Evolutionary conservation across 2,113 vertebrate species (phyloP), one percentile per base, ranked within the genome.

Genomic region (Ascaphus truei): DNA sequence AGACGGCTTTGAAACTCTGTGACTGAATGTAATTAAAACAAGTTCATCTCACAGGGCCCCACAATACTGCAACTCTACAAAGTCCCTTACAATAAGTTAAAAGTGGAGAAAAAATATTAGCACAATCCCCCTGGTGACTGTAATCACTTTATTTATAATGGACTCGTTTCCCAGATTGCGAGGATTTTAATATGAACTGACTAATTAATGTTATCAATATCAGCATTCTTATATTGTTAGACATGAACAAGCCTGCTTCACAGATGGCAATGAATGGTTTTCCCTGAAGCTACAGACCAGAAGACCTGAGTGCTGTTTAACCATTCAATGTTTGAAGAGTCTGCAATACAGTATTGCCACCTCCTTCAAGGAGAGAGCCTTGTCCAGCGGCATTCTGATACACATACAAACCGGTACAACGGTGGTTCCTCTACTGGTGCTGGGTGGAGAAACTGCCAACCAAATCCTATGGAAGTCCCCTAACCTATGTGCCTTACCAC

Each of bases 71-170:
- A 63, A 62, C 36, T 36, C 22, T 60, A 41, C 27, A 36, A 68
- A 68, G 67, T 69, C 57, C 50, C 67, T 59, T 29, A 69, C 67
- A 69, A 69, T 69, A 60, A 52, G 67, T 61, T 60, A 69, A 69
- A 52, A 69, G 48, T 31, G 31, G 47, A 34, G 7, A 25, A 37
- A 61, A 37, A 29, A 61, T 36, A 61, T 61, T 29, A 69, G 47
- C 41, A 29, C 37, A 16, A 11, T 50, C 50, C 33, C 56, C 57
- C 39, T 23, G 56, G 31, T 60, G 47, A 61, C 43, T 61, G 48
- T 60, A 52, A 48, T 61, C 25, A 69, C 31, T 52, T 60, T 61
- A 15, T 52, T 61, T 51, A 69, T 69, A 61, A 69, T 61, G 56
- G 67, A 41, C 45, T 36, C 10, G 52, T 39, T n/a, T 69, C 56